Percentiles rank a stretch among this genome's conserved stretches.
Evolutionary conservation across 2,113 vertebrate genomes (phyloP).

Genomic region (Tamias sibiricus): DNA sequence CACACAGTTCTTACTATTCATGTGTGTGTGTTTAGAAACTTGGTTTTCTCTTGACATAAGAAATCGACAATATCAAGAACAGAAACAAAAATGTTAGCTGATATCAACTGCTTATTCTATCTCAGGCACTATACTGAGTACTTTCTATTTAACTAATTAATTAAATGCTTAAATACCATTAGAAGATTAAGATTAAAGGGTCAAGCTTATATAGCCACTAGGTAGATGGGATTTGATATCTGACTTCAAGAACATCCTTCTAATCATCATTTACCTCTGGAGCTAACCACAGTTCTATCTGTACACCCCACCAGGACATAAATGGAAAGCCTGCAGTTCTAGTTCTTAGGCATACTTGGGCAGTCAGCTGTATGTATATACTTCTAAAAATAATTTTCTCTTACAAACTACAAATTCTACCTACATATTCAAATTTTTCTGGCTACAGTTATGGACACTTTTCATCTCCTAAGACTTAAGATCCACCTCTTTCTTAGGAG

Average conservation of each 20-base stretch:
- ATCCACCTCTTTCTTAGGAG: not conserved
- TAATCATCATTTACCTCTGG: not conserved
- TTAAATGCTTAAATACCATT: not conserved
- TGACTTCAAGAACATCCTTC: not conserved
- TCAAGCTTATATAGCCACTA: not conserved
- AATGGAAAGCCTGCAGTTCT: not conserved
- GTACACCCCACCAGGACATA: not conserved
- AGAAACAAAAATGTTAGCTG: not conserved
- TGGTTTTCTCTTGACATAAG: not conserved
- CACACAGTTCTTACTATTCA: not conserved
- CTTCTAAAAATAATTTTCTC: not conserved
- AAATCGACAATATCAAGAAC: not conserved
- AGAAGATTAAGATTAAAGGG: no score
- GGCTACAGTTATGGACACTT: not conserved
- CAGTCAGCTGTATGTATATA: not conserved
- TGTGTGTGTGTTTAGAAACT: not conserved
- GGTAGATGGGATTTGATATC: fast-evolving
- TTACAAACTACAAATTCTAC: not conserved
- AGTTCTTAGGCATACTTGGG: fast-evolving
- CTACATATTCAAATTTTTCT: not conserved
- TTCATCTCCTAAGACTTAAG: not conserved
- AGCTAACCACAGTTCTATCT: not conserved
- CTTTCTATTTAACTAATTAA: not conserved
- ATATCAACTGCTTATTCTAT: not conserved
- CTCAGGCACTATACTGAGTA: not conserved